Evolutionary conservation across 2,113 vertebrate species (phyloP).

Genomic region (Ameiurus melas): DNA sequence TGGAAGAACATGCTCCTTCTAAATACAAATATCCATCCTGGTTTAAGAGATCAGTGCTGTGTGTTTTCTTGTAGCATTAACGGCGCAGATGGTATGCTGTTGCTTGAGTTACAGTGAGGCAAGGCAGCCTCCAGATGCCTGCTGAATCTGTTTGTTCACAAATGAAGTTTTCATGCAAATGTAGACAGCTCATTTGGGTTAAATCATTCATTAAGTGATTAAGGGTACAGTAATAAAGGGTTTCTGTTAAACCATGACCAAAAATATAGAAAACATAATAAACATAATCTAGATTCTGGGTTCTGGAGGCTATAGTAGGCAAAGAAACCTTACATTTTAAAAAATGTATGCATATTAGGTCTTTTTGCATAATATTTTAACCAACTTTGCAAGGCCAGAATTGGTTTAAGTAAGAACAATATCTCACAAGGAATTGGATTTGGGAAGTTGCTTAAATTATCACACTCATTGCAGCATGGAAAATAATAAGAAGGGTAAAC

Average conservation of each 20-base stretch:
- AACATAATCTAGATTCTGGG: neutral
- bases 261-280: neutral
- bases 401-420: slow-evolving; percentile 18
- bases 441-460: slow-evolving; percentile 22
- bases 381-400: neutral
- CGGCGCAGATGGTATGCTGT: slow-evolving; percentile 37
- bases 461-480: slow-evolving; percentile 10
- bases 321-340: neutral
- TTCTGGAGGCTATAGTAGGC: neutral
- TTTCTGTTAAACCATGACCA: slow-evolving; percentile 15
- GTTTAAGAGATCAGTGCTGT: slow-evolving; percentile 5
- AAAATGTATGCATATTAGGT: neutral
- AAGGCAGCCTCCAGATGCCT: slow-evolving; percentile 32
- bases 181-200: slow-evolving; percentile 28
- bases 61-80: slow-evolving; percentile 22
- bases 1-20: neutral
- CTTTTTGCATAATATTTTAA: slow-evolving; percentile 12
- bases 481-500: slow-evolving; percentile 14
- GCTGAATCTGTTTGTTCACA: slow-evolving; percentile 20
- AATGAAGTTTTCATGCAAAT: slow-evolving; percentile 39
- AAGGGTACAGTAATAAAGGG: neutral
- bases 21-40: slow-evolving; percentile 2
- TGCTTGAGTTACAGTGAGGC: slow-evolving; percentile 35
- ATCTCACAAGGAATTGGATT: slow-evolving; percentile 1
- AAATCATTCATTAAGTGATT: slow-evolving; percentile 18